These are phyloP conservation scores for Chaetodon trifascialis DNA, from an alignment of 2,113 vertebrate genomes.

Conservation along the genomic window DNA sequence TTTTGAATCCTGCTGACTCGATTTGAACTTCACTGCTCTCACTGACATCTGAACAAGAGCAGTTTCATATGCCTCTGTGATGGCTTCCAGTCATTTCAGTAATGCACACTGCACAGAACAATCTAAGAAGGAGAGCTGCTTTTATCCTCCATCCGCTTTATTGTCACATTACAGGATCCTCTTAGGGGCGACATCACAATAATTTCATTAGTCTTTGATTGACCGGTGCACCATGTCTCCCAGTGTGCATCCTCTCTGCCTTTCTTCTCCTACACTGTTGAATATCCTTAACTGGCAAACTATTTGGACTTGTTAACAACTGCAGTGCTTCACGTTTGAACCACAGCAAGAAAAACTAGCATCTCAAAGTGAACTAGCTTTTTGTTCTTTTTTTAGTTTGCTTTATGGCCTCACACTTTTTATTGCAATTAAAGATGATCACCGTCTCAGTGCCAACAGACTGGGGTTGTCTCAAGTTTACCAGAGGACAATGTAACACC, in stretches of 20 bases:
- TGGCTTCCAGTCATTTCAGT: constrained; percentile 30
- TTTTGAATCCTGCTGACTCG: constrained; percentile 36
- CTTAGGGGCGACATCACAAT: constrained; percentile 20
- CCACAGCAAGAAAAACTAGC: constrained; percentile 21
- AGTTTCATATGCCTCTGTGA: background rate
- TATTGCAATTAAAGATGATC: constrained; percentile 43
- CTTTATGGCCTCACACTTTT: constrained; percentile 18
- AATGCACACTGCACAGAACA: constrained; percentile 17
- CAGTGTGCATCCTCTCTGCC: constrained; percentile 29
- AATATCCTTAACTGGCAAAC: constrained; percentile 17
- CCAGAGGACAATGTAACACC: constrained; percentile 30
- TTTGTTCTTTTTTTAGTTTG: constrained; percentile 26
- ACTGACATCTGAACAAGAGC: constrained; percentile 34
- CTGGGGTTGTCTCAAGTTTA: constrained; percentile 45
- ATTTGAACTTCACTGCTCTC: constrained; percentile 25
- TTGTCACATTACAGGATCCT: constrained; percentile 25
- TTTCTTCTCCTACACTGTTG: constrained; percentile 32
- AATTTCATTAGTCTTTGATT: constrained; percentile 51
- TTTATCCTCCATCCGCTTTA: constrained; percentile 25
- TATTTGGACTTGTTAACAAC: constrained; percentile 27
- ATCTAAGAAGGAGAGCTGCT: constrained; percentile 17
- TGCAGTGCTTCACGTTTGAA: constrained; percentile 19
- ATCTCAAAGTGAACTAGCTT: constrained; percentile 27
- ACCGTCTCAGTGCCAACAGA: constrained; percentile 28
- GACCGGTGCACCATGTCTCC: constrained; percentile 34